Evolutionary conservation across 2,888 invertebrate species (phyloP), one percentile per base, ranked within the genome.

Genomic region (Teleogryllus oceanicus): DNA sequence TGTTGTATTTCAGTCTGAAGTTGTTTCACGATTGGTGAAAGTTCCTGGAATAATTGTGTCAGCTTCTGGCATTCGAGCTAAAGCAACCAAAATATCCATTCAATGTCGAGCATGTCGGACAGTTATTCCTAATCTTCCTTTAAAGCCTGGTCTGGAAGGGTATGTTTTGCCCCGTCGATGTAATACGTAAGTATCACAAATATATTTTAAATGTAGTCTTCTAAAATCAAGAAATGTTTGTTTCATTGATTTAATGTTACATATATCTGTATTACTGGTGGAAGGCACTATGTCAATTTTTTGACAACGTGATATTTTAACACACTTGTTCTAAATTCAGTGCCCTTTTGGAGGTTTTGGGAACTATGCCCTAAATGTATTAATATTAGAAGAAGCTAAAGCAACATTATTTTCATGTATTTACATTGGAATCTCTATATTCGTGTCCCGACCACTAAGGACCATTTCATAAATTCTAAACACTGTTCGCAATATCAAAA

Each of bases 81-180:
- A 99, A 87, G 99, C 99, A 0, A 97, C 96, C 0, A 93, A 93
- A 85, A 96, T 99, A 85, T 94, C 98, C 0, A 94, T 99, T 81
- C 98, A 99, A 88, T 99, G 99, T 86, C 92, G 98, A 50, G 94
- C 96, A 20, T 99, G 99, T 85, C 92, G 94, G 84, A 96, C 94
- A 85, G 90, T 96, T 8, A 92, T 98, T 81, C 93, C 95, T 1
- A 97, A 99, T 87, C 90, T 99, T 79, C 90, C 93, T 49, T 94
- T 99, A 0, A 96, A 96, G 85, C 96, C 98, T 11, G 99, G 99
- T 1, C 88, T 99, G 11, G 99, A 99, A 85, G 99, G 99, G 1
- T 98, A 97, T 88, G 92, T 95, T 1, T 89, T 99, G 88, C 99
- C 99, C 0, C 91, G 99, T 82, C 97, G 95, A 88, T 99, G 99